These are phyloP conservation scores for Formica selysi DNA, from an alignment of 1,140 invertebrate species.

Conservation along the genomic window DNA sequence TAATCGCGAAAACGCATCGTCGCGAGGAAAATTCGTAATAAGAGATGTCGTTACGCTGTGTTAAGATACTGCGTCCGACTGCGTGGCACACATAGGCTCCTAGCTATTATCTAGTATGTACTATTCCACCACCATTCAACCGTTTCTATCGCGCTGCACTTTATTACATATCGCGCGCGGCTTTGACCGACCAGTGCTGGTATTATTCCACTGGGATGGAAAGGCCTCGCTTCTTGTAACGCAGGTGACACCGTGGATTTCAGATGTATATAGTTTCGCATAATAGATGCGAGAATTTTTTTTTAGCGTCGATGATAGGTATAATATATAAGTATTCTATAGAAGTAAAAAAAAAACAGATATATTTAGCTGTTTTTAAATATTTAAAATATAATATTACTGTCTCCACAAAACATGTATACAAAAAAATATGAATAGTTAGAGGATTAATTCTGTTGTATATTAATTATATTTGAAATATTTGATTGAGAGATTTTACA, in stretches of 20 bases:
- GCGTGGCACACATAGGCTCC: background rate
- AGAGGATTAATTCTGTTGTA: no score
- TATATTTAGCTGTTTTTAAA: no score
- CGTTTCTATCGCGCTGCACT: constrained; percentile 20
- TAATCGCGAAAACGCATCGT: constrained; percentile 4
- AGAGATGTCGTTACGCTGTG: constrained; percentile 32
- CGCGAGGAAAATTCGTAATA: constrained; percentile 39
- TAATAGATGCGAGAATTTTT: background rate
- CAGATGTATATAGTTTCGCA: no score
- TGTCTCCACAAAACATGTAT: no score
- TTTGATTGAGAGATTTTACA: no score
- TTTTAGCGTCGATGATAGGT: background rate
- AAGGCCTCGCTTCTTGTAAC: background rate
- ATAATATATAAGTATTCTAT: no score
- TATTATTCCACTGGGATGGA: constrained; percentile 71
- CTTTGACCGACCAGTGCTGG: constrained; percentile 49
- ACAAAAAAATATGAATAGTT: no score
- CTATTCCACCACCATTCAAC: constrained; percentile 38
- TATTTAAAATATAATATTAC: no score
- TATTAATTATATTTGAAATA: no score
- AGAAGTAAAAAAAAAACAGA: no score
- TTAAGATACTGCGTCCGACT: constrained; percentile 27
- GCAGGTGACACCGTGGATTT: background rate
- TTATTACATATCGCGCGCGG: constrained; percentile 38
- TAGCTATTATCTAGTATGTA: constrained; percentile 18